A percentile compares a stretch with the other conserved stretches of the same genome.
phyloP scores from a whole-genome alignment of 2,113 vertebrate species.

The Syrrhaptes paradoxus region DNA sequence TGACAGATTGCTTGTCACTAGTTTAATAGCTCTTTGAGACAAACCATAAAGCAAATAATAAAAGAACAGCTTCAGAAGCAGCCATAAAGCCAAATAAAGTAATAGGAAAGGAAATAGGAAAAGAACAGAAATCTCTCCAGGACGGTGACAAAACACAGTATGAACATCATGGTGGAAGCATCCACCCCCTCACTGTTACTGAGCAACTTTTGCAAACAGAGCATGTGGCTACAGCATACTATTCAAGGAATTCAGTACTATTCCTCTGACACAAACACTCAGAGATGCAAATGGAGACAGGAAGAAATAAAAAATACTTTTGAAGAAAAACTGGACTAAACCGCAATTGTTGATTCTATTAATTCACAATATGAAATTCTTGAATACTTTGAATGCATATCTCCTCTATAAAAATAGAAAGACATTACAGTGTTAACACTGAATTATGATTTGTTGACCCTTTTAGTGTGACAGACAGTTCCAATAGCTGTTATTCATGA shows the following conservation, averaged over 20 bases:
- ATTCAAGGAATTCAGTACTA: background rate
- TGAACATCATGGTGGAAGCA: background rate
- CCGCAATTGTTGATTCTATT: background rate
- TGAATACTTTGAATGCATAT: background rate
- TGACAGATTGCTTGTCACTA: background rate
- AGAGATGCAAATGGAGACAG: background rate
- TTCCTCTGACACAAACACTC: background rate
- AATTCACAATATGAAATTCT: background rate
- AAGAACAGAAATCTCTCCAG: background rate
- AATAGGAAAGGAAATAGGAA: background rate
- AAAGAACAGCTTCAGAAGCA: background rate
- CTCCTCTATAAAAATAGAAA: background rate
- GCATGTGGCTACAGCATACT: background rate
- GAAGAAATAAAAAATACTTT: background rate
- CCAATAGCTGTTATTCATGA: background rate
- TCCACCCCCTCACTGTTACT: background rate
- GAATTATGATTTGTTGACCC: background rate
- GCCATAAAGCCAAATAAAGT: background rate
- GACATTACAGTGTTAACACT: background rate
- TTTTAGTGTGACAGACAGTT: background rate
- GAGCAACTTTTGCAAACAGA: background rate
- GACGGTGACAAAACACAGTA: background rate
- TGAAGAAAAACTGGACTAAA: background rate
- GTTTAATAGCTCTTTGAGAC: background rate
- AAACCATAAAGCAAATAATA: background rate